Evolutionary conservation across 2,888 invertebrate genomes (phyloP).

Genomic region (Gastrophysa polygoni): DNA sequence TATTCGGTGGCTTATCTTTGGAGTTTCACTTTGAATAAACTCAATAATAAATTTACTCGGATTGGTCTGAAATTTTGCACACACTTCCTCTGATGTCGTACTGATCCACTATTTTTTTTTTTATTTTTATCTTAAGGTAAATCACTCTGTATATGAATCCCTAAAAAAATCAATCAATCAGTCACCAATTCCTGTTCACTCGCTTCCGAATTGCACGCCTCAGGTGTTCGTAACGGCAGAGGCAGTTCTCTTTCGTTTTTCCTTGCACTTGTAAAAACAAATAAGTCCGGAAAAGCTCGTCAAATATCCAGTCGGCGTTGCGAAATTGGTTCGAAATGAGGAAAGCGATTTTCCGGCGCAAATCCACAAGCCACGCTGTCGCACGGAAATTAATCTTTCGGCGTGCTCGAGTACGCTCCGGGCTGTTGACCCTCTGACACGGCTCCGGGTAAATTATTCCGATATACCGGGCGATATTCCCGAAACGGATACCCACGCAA

Average conservation of each 20-base stretch:
- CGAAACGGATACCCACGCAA: too few species aligned
- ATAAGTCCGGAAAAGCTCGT: constrained; percentile 1
- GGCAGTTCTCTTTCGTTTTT: neutral
- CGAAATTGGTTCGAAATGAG: constrained; percentile 19
- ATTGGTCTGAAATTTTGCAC: too few species aligned
- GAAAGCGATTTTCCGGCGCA: constrained; percentile 22
- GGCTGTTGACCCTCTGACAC: neutral
- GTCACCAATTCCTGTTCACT: neutral
- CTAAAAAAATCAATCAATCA: neutral
- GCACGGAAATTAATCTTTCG: constrained; percentile 25
- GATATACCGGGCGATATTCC: neutral
- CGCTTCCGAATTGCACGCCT: neutral
- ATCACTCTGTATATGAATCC: too few species aligned
- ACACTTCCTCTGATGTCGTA: too few species aligned
- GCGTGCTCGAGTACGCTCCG: neutral
- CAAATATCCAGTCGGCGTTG: neutral
- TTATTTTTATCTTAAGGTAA: too few species aligned
- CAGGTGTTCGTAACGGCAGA: neutral
- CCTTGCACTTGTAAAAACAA: neutral
- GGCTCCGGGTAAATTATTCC: neutral
- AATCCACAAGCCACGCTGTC: constrained; percentile 23
- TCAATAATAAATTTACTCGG: too few species aligned
- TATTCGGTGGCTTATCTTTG: too few species aligned
- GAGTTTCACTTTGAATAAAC: too few species aligned
- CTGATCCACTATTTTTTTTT: too few species aligned